Percentiles rank a stretch among this genome's conserved stretches.
These are phyloP conservation scores for Allygus modestus DNA, from an alignment of 2,888 invertebrate genomes.

Conservation along the genomic window DNA sequence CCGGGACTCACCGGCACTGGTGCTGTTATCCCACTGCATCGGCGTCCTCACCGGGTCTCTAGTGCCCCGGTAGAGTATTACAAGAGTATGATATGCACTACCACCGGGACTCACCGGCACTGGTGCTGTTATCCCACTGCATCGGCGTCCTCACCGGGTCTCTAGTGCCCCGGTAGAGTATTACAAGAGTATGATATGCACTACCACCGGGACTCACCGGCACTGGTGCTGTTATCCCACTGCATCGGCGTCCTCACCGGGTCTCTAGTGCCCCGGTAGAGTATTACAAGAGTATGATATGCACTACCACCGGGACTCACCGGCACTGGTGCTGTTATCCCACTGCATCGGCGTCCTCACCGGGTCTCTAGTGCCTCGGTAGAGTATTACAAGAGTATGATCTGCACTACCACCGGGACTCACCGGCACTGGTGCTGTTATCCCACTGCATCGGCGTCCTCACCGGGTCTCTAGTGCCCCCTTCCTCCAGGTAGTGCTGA, in stretches of 20 bases:
- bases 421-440: conserved; percentile 76
- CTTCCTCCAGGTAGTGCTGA: conserved; percentile 77
- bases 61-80: too few relatives aligned
- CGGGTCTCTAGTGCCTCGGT: conserved; percentile 84
- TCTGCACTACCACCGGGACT: too few relatives aligned
- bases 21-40: conserved; percentile 84
- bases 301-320: too few relatives aligned
- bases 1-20: conserved; percentile 78
- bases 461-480: conserved; percentile 83
- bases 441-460: conserved; percentile 92
- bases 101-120: conserved; percentile 78
- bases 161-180: conserved; percentile 81
- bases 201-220: too few relatives aligned
- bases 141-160: conserved; percentile 89
- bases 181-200: too few relatives aligned
- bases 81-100: too few relatives aligned
- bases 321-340: conserved; percentile 78
- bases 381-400: too few relatives aligned
- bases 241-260: conserved; percentile 90
- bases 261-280: conserved; percentile 83
- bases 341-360: conserved; percentile 91
- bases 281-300: too few relatives aligned
- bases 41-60: conserved; percentile 89
- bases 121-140: conserved; percentile 82
- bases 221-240: conserved; percentile 80